Base-by-base conservation (phyloP, 2,113 vertebrate genomes). In the Australoheros scitulus region DNA sequence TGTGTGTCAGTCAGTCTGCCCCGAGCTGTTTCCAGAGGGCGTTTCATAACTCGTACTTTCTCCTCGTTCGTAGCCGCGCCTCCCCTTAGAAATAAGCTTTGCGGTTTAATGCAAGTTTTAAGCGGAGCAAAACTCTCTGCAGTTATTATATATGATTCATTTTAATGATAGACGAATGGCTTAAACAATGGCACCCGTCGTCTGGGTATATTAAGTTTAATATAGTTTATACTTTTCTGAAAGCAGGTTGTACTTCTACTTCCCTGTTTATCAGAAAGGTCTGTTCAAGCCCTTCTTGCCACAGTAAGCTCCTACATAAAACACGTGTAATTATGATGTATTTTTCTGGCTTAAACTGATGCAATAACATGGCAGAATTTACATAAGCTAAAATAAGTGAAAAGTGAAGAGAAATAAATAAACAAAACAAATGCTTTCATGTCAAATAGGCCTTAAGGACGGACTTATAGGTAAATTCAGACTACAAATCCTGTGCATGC, bases 21-120 rank as follows among this genome's bases (percentile, higher is more conserved):
- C 78, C 4, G 65, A 83, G 87, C 65, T 81, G 79, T 94, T 95
- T 94, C 86, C 82, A 88, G 95, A 90, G 96, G 97, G 97, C 93
- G 96, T 97, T 92, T 93, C 95, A 92, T 77, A 87, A 80, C 84
- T 92, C 88, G 85, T 76, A 63, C 82, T 84, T 89, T 50, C 76
- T 83, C 86, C 88, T 61, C 91, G 87, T 82, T 83, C 47, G 61
- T 90, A 90, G 95, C 95, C 96, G 96, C 97, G 95, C 96, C 97
- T 96, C 95, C 95, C 85, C 74, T 86, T 88, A 91, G 24, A 91
- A 94, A 89, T 87, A 93, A 43, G 56, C 56, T 29, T 17, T 70
- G 82, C 24, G 68, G 72, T 58, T 85, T 84, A 7, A 43, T 79
- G 50, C 13, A 17, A 77, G 55, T 4, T 50, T 15, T 57, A 14